Conservation (phyloP, 2,797 vertebrate species). For the Spatula versicolor region DNA sequence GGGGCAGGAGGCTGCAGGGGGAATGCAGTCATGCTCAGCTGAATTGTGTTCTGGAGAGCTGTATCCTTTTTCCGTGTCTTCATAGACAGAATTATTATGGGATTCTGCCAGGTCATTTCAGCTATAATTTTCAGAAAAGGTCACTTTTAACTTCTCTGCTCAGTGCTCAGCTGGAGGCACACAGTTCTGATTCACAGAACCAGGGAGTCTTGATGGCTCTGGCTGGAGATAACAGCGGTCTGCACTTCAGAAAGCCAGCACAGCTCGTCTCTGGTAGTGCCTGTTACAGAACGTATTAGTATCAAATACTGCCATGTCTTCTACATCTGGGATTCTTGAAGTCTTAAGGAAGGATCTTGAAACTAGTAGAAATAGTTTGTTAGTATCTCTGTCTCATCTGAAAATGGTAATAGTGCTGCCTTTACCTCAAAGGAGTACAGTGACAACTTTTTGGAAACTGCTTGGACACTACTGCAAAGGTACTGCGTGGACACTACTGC, state of each 20-base stretch:
- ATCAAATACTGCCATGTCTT: not conserved
- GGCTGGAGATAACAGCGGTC: not conserved
- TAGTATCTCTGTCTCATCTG: not conserved
- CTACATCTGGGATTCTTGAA: not conserved
- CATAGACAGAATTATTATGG: not conserved
- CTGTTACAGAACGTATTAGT: not conserved
- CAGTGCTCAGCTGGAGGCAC: not conserved
- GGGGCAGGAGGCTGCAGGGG: not conserved
- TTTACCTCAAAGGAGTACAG: not conserved
- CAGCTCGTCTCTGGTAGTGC: not conserved
- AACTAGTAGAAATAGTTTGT: not conserved
- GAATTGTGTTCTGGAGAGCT: not conserved
- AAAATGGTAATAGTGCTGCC: not conserved
- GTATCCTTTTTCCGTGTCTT: not conserved
- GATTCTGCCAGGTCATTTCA: not conserved
- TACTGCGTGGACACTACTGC: not conserved
- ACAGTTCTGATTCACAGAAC: not conserved
- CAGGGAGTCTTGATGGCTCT: not conserved
- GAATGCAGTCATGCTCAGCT: not conserved
- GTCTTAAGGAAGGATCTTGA: not conserved
- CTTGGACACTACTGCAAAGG: not conserved
- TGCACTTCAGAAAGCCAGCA: not conserved
- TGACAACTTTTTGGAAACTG: not conserved
- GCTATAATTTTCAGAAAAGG: constrained; percentile 9
- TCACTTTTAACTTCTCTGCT: not conserved